A percentile compares a stretch with the other conserved stretches of the same genome.
Evolutionary conservation across 1,140 invertebrate species (phyloP).

Genomic region (Drosophila arizonae): DNA sequence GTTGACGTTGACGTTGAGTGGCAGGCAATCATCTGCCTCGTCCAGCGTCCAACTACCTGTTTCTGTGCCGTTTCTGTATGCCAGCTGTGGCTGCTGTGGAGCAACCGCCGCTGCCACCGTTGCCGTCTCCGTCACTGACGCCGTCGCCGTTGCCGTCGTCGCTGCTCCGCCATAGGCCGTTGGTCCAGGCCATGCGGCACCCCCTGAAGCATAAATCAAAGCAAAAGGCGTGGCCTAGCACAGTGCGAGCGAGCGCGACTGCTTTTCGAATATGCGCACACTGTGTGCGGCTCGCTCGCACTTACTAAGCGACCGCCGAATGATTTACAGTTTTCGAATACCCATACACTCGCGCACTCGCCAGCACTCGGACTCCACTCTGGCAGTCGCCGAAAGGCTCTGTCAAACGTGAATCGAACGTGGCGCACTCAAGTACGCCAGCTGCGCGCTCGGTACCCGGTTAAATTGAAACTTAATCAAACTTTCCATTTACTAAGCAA

Average conservation of each 20-base stretch:
- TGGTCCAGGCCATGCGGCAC: slow-evolving; percentile 59
- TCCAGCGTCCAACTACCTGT: slow-evolving; percentile 75
- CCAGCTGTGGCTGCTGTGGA: slow-evolving; percentile 34
- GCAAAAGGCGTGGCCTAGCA: slow-evolving; percentile 60
- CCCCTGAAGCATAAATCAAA: slow-evolving; percentile 77
- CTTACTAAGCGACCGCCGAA: slow-evolving; percentile 20
- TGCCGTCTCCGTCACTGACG: slow-evolving; percentile 6
- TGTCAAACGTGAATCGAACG: slow-evolving; percentile 74
- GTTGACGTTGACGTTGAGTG: slow-evolving; percentile 50
- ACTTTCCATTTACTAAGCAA: slow-evolving; percentile 19
- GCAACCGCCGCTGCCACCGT: slow-evolving; percentile 14
- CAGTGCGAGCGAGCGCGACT: slow-evolving; percentile 19
- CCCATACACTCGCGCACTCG: slow-evolving; percentile 13
- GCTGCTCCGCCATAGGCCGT: slow-evolving; percentile 70
- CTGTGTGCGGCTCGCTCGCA: slow-evolving; percentile 42
- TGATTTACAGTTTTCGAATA: slow-evolving; percentile 80
- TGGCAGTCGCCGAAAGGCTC: slow-evolving; percentile 17
- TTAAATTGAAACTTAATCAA: slow-evolving; percentile 17
- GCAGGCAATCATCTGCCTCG: slow-evolving; percentile 57
- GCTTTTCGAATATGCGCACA: slow-evolving; percentile 71
- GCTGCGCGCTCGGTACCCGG: slow-evolving; percentile 68
- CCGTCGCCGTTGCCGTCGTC: slow-evolving; percentile 18
- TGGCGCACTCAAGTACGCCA: slow-evolving; percentile 77
- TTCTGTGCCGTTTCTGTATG: slow-evolving; percentile 56
- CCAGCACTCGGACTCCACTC: slow-evolving; percentile 27